Conservation (phyloP, 2,888 invertebrate species). For the Tribolium freemani region DNA sequence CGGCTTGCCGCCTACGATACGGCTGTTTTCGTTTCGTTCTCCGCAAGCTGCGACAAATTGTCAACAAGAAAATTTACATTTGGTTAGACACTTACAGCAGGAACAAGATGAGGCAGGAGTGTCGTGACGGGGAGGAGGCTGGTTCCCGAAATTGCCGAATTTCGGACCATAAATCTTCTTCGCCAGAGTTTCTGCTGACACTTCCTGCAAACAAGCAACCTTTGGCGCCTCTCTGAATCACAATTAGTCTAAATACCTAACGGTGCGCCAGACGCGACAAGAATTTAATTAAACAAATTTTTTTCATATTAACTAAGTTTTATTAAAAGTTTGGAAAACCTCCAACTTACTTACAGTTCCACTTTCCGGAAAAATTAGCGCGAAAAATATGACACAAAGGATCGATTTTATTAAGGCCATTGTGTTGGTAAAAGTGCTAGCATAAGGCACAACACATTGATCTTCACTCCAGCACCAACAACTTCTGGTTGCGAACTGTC, state of each 20-base stretch:
- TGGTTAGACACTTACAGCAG: slow-evolving; percentile 77
- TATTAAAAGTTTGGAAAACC: background rate
- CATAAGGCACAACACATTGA: slow-evolving; percentile 32
- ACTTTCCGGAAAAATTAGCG: slow-evolving; percentile 43
- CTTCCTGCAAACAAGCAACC: background rate
- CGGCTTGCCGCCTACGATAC: slow-evolving; percentile 86
- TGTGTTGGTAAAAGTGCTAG: background rate
- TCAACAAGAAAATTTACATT: background rate
- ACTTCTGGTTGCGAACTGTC: slow-evolving; percentile 53
- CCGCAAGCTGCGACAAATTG: slow-evolving; percentile 79
- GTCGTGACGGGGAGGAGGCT: slow-evolving; percentile 75
- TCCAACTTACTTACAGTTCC: slow-evolving; percentile 50
- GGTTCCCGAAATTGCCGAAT: slow-evolving; percentile 60
- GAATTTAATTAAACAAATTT: slow-evolving; percentile 2
- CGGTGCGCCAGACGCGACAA: slow-evolving; percentile 14
- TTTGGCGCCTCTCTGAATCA: slow-evolving; percentile 23
- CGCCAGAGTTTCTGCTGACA: background rate
- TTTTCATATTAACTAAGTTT: background rate
- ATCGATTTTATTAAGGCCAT: slow-evolving; percentile 20
- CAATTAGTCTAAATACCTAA: slow-evolving; percentile 40
- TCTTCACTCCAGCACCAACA: slow-evolving; percentile 49
- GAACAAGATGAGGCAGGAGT: slow-evolving; percentile 72
- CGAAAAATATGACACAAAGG: slow-evolving; percentile 14
- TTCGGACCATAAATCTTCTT: slow-evolving; percentile 52
- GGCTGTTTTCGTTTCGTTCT: slow-evolving; percentile 83